A percentile compares a stretch with the other conserved stretches of the same genome.
Evolutionary conservation across 1,140 invertebrate species (phyloP).

Genomic region (Eumaeus atala): DNA sequence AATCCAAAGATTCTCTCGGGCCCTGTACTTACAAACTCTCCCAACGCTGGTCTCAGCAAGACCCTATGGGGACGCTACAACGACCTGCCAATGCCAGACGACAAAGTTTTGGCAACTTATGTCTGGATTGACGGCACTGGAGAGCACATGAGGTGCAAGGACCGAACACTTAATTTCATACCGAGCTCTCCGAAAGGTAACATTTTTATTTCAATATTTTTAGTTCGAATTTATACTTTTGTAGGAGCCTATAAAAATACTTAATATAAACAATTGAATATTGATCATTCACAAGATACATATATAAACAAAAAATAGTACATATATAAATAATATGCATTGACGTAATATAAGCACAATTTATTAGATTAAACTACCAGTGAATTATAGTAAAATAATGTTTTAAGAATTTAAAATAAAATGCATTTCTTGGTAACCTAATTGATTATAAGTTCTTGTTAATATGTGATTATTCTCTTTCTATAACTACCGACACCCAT

Average conservation of each 20-base stretch:
- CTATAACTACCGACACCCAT: too few species aligned
- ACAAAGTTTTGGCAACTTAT: conserved; percentile 85
- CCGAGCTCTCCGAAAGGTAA: conserved; percentile 80
- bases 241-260: neutral
- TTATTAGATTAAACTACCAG: too few species aligned
- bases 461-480: too few species aligned
- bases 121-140: conserved; percentile 95
- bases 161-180: conserved; percentile 81
- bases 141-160: conserved; percentile 87
- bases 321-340: too few species aligned
- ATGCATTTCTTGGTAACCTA: too few species aligned
- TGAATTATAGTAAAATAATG: too few species aligned
- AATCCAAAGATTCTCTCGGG: conserved; percentile 17
- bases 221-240: neutral
- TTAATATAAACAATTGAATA: neutral
- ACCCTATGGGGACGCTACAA: conserved; percentile 36
- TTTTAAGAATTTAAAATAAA: too few species aligned
- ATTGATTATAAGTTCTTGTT: too few species aligned
- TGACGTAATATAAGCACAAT: too few species aligned
- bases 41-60: conserved; percentile 14
- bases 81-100: conserved; percentile 80
- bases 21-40: conserved; percentile 10
- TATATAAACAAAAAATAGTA: too few species aligned
- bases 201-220: too few species aligned
- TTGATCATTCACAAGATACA: too few species aligned